Evolutionary conservation across 2,888 invertebrate species (phyloP).

Genomic region (Phoronis australis): DNA sequence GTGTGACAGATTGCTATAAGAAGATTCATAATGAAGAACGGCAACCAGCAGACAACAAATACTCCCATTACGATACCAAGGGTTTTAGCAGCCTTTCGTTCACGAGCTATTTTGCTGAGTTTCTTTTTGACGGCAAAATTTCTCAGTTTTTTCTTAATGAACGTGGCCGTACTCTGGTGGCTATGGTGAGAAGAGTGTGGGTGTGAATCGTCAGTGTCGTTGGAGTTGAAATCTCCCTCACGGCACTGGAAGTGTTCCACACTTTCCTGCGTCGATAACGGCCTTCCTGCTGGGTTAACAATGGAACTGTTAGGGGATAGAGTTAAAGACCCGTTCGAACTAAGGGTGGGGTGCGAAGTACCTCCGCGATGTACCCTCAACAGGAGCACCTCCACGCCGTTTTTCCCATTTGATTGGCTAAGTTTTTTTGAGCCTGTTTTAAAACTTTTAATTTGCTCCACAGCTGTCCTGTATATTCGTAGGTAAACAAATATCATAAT

Average conservation of each 20-base stretch:
- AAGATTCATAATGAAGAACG: constrained; percentile 92
- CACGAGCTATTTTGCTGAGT: constrained; percentile 90
- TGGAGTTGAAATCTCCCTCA: not conserved
- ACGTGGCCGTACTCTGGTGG: constrained; percentile 26
- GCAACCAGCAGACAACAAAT: constrained; percentile 94
- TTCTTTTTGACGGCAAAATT: constrained; percentile 87
- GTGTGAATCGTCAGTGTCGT: constrained; percentile 6
- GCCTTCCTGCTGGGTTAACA: not conserved
- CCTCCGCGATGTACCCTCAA: constrained; percentile 91
- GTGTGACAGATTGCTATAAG: constrained; percentile 79
- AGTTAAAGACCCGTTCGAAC: not conserved
- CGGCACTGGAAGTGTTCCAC: not conserved
- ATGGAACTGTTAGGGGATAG: not conserved
- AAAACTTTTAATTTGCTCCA: constrained; percentile 82
- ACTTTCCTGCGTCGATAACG: not conserved
- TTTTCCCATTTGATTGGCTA: constrained; percentile 34
- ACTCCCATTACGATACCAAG: constrained; percentile 95
- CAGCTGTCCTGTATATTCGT: constrained; percentile 89
- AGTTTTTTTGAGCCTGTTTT: constrained; percentile 77
- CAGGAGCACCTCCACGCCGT: constrained; percentile 65
- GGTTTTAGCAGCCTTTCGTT: constrained; percentile 96
- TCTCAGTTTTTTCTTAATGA: constrained; percentile 33
- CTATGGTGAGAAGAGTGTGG: constrained; percentile 2
- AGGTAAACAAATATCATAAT: constrained; percentile 99
- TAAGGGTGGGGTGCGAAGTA: constrained; percentile 19